A percentile compares a stretch with the other conserved stretches of the same genome.
Conservation (phyloP, 2,888 invertebrate genomes). For the Orthonevra nobilis region DNA sequence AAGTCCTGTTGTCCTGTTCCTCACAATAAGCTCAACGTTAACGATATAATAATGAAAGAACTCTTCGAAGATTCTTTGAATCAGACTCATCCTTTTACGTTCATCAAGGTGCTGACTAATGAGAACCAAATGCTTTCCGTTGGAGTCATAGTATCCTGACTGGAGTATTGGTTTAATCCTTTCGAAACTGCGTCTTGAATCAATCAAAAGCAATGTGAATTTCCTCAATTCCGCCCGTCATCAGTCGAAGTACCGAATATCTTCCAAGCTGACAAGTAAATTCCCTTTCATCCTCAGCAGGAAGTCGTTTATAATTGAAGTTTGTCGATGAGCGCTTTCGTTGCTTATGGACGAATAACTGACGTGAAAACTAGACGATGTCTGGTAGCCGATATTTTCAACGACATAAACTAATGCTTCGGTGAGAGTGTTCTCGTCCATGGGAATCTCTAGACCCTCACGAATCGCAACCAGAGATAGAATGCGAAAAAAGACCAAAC, state of each 20-base stretch:
- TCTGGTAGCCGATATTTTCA: conserved; percentile 8
- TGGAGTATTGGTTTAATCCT: conserved; percentile 4
- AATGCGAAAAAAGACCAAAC: background rate
- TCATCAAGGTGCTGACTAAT: background rate
- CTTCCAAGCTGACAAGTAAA: conserved; percentile 17
- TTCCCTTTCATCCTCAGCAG: background rate
- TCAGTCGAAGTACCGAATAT: background rate
- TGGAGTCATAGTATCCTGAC: conserved; percentile 19
- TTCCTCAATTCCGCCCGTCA: background rate
- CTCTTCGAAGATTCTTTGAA: conserved; percentile 24
- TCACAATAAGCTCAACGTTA: conserved; percentile 30
- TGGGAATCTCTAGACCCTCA: background rate
- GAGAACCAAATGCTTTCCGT: conserved; percentile 40
- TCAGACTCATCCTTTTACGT: background rate
- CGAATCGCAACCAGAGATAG: background rate
- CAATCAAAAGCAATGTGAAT: conserved; percentile 41
- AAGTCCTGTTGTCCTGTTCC: conserved; percentile 14
- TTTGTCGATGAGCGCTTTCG: conserved; percentile 14
- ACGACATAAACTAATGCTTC: conserved; percentile 11
- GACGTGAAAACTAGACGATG: conserved; percentile 12
- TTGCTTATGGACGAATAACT: conserved; percentile 25
- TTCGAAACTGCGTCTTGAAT: conserved; percentile 11
- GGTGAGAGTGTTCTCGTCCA: background rate
- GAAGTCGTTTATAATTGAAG: conserved; percentile 32
- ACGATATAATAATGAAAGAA: conserved; percentile 27